Evolutionary conservation across 2,113 vertebrate genomes (phyloP), one percentile per base, ranked within the genome.

Genomic region (Lonchura striata): DNA sequence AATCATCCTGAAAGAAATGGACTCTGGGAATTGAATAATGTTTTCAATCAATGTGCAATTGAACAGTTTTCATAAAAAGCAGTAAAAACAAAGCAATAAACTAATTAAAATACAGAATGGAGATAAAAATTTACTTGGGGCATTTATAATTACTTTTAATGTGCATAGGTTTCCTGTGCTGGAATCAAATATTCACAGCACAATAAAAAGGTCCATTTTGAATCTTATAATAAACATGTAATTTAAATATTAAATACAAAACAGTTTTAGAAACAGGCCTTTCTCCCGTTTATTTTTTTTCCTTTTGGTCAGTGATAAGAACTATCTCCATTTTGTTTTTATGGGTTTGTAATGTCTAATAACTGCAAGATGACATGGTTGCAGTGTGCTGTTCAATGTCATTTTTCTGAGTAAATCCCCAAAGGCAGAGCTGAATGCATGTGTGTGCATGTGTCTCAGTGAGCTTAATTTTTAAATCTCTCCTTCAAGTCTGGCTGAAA

Each of bases 201-300:
- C 60, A 94, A 65, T 59, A 74, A 69, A 85, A 74, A 90, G 11
- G 23, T 82, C 28, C 3, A 54, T 83, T 70, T 75, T 75, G 18
- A 66, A 47, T 41, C 42, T 52, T 69, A 77, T 10, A 70, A 76
- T 66, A 85, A 86, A 60, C 10, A 56, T 21, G 7, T 25, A 0
- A 64, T 83, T 89, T 93, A 89, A 94, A 92, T 89, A 85, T 87
- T 56, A 90, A 71, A 7, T 31, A 74, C 24, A 66, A 80, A 88
- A 44, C 22, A 0, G 16, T 91, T 91, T 89, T 57, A 59, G 78
- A 88, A 96, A 54, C 8, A 91, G 25, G 7, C 0, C 13, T 87
- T 87, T 86, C 24, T 75, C 5, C 13, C 77, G 60, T 13, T 15
- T 47, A 42, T 18, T 31, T 60, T 21, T 50, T 35, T 19, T 20